Conservation (phyloP, 2,797 vertebrate genomes). For the Nasua narica region DNA sequence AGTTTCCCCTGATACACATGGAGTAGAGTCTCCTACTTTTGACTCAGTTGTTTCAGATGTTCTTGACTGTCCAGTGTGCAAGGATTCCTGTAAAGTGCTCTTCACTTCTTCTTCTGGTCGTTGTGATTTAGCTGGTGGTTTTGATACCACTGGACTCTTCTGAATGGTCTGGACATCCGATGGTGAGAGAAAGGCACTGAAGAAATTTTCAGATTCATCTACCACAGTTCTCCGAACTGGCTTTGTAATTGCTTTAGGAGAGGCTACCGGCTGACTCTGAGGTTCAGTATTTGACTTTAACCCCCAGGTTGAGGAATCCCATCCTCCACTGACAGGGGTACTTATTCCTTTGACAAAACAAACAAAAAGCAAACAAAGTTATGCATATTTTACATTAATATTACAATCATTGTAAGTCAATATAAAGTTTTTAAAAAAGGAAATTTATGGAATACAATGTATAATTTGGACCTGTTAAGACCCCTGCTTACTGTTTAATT, state of each 20-base stretch:
- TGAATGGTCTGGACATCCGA: conserved; percentile 87
- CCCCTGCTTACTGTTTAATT: not conserved
- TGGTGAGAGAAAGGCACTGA: conserved; percentile 94
- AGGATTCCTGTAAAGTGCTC: conserved; percentile 76
- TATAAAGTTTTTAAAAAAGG: not conserved
- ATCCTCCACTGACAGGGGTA: conserved; percentile 90
- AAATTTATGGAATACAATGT: not conserved
- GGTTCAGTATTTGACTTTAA: conserved; percentile 84
- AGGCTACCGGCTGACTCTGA: conserved; percentile 82
- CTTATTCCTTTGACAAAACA: conserved; percentile 83
- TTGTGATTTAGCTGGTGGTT: conserved; percentile 92
- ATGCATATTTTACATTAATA: not conserved
- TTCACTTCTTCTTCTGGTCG: conserved; percentile 87
- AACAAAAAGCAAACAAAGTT: no score
- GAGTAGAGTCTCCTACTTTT: conserved; percentile 73
- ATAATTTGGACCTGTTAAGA: not conserved
- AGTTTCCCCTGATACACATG: conserved; percentile 59
- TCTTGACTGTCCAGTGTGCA: conserved; percentile 69
- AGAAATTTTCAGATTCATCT: conserved; percentile 97
- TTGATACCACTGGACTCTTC: conserved; percentile 91
- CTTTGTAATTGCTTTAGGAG: conserved; percentile 95
- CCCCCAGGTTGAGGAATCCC: conserved; percentile 95
- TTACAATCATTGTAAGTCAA: not conserved
- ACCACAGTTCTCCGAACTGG: conserved; percentile 95
- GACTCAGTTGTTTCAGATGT: conserved; percentile 61